Percentiles rank a stretch among this genome's conserved stretches.
Conservation (phyloP, 1,140 invertebrate species). For the Thrips palmi region DNA sequence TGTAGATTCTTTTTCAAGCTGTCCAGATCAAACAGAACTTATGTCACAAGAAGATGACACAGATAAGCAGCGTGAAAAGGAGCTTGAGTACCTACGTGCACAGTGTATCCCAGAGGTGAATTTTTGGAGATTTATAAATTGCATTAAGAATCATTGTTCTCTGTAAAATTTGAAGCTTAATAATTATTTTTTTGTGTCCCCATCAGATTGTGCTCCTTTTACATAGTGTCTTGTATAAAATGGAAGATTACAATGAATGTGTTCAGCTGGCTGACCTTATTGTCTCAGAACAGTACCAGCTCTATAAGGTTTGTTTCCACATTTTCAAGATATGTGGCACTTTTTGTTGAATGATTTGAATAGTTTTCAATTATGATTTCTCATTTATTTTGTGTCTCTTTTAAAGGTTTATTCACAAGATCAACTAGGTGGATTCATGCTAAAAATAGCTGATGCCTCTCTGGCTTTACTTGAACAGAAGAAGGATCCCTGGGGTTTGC, state of each 20-base stretch:
- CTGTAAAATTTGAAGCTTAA: slow-evolving; percentile 3
- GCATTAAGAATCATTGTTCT: slow-evolving; percentile 21
- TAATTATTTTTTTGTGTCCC: slow-evolving; percentile 19
- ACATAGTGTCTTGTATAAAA: slow-evolving; percentile 56
- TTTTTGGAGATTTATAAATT: background rate
- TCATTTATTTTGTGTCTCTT: slow-evolving; percentile 12
- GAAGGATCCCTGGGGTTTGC: slow-evolving; percentile 48
- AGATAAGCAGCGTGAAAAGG: slow-evolving; percentile 27
- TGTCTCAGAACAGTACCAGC: slow-evolving; percentile 50
- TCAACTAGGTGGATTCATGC: slow-evolving; percentile 52
- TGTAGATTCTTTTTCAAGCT: no score
- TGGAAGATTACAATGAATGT: slow-evolving; percentile 55
- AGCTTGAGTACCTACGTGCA: slow-evolving; percentile 54
- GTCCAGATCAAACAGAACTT: no score
- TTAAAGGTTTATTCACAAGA: slow-evolving; percentile 50
- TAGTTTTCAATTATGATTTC: slow-evolving; percentile 1
- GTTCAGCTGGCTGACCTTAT: slow-evolving; percentile 62
- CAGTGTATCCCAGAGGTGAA: slow-evolving; percentile 60
- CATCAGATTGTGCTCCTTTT: slow-evolving; percentile 48
- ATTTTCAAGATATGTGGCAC: no score
- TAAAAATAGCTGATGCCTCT: slow-evolving; percentile 62
- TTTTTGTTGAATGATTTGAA: background rate
- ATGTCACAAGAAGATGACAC: slow-evolving; percentile 25
- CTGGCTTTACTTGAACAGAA: slow-evolving; percentile 50
- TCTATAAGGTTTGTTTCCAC: slow-evolving; percentile 51